A percentile compares a stretch with the other conserved stretches of the same genome.
These are phyloP conservation scores for Actenoides lindsayi DNA, from an alignment of 2,113 vertebrate species.

Conservation along the genomic window DNA sequence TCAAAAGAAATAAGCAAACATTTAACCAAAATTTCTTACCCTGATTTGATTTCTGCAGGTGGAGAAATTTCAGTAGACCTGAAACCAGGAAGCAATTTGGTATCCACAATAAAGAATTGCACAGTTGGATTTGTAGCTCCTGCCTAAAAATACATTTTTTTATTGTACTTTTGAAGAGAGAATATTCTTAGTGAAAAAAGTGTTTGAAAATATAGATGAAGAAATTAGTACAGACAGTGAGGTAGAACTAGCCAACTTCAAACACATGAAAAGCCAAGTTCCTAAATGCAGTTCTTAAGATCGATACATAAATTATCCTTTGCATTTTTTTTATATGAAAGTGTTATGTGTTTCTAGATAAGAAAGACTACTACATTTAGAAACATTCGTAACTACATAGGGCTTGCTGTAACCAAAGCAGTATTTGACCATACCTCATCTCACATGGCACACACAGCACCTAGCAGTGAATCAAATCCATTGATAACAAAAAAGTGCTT, in stretches of 20 bases:
- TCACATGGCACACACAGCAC: neutral
- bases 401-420: neutral
- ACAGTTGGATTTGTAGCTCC: slow-evolving; percentile 81
- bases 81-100: accelerated
- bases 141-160: slow-evolving; percentile 70
- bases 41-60: slow-evolving; percentile 58
- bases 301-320: neutral
- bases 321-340: neutral
- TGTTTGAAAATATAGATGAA: neutral
- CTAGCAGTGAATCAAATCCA: neutral
- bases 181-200: neutral
- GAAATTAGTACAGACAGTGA: neutral
- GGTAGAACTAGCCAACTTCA: neutral
- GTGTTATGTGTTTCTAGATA: neutral
- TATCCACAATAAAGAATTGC: slow-evolving; percentile 73
- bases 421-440: neutral
- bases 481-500: neutral
- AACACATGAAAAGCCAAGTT: neutral
- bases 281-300: neutral
- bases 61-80: slow-evolving; percentile 32
- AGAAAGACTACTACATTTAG: neutral
- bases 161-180: slow-evolving; percentile 11
- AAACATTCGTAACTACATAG: neutral
- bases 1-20: neutral
- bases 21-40: slow-evolving; percentile 65